Percentiles rank a stretch among this genome's conserved stretches.
These are phyloP conservation scores for Psittacula echo DNA, from an alignment of 2,797 vertebrate genomes.

Conservation along the genomic window DNA sequence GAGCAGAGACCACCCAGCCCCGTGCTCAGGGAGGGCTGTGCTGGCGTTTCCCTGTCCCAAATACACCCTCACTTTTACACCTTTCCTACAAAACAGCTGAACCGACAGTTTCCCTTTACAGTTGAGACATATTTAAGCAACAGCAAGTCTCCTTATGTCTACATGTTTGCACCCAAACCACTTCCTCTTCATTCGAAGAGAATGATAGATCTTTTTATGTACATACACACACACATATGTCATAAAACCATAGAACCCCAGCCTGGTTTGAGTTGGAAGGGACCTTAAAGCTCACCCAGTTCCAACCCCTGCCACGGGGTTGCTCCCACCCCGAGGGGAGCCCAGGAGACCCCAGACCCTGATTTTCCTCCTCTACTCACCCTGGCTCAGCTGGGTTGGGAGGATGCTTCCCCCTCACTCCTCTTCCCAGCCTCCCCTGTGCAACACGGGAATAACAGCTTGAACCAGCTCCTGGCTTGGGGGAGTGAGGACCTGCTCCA, in stretches of 20 bases:
- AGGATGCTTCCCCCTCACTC: neutral
- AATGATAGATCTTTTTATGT: neutral
- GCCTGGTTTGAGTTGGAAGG: neutral
- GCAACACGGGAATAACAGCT: neutral
- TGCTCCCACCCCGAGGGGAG: neutral
- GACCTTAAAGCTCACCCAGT: neutral
- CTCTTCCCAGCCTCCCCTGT: neutral
- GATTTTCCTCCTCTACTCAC: neutral
- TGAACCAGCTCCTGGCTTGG: neutral
- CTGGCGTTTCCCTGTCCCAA: neutral
- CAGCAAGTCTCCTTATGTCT: neutral
- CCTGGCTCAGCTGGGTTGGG: neutral
- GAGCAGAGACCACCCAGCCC: neutral
- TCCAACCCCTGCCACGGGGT: neutral
- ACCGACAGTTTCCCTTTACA: neutral
- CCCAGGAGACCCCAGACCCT: rapidly evolving
- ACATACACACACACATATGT: no score
- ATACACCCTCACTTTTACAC: rapidly evolving
- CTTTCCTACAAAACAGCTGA: neutral
- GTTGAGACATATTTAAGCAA: neutral
- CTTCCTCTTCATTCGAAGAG: neutral
- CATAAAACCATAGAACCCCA: neutral
- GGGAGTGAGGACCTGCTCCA: neutral
- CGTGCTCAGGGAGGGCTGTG: rapidly evolving
- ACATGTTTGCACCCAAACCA: neutral